Evolutionary conservation across 2,888 invertebrate species (phyloP).

Genomic region (Herminia tarsipennalis): DNA sequence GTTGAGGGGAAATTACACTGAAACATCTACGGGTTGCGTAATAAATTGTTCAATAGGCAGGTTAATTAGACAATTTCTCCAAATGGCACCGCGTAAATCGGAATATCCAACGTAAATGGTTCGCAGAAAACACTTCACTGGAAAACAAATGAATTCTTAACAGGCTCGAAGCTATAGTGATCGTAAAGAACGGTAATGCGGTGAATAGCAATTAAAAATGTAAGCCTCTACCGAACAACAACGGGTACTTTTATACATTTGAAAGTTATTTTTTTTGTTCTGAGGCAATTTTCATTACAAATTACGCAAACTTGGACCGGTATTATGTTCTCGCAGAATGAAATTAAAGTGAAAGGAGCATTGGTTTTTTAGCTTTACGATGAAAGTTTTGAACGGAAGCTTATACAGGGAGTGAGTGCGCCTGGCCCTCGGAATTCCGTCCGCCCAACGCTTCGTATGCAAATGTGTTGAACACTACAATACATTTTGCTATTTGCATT

Average conservation of each 20-base stretch:
- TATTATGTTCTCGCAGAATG: slow-evolving; percentile 20
- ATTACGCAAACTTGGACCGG: slow-evolving; percentile 33
- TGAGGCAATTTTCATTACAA: slow-evolving; percentile 33
- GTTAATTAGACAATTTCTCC: slow-evolving; percentile 78
- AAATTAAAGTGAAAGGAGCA: slow-evolving; percentile 40
- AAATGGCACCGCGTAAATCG: slow-evolving; percentile 70
- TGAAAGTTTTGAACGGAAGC: slow-evolving; percentile 65
- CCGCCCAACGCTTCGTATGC: slow-evolving; percentile 70
- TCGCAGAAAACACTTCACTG: slow-evolving; percentile 53
- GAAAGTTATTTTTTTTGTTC: slow-evolving; percentile 15
- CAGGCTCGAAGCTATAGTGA: slow-evolving; percentile 43
- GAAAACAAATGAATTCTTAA: slow-evolving; percentile 66
- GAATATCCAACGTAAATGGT: slow-evolving; percentile 59
- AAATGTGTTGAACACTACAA: slow-evolving; percentile 74
- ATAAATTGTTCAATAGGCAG: slow-evolving; percentile 79
- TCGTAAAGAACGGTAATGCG: slow-evolving; percentile 40
- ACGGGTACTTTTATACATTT: slow-evolving; percentile 19
- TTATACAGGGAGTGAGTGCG: slow-evolving; percentile 52
- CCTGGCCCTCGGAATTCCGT: slow-evolving; percentile 58
- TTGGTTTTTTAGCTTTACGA: slow-evolving; percentile 60
- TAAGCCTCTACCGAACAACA: slow-evolving; percentile 17
- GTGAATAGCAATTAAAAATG: slow-evolving; percentile 41
- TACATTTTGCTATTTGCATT: slow-evolving; percentile 78
- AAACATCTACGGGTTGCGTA: slow-evolving; percentile 63
- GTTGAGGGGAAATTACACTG: slow-evolving; percentile 63